Conservation (phyloP, 2,888 invertebrate genomes). For the Trachelus troglodyta region DNA sequence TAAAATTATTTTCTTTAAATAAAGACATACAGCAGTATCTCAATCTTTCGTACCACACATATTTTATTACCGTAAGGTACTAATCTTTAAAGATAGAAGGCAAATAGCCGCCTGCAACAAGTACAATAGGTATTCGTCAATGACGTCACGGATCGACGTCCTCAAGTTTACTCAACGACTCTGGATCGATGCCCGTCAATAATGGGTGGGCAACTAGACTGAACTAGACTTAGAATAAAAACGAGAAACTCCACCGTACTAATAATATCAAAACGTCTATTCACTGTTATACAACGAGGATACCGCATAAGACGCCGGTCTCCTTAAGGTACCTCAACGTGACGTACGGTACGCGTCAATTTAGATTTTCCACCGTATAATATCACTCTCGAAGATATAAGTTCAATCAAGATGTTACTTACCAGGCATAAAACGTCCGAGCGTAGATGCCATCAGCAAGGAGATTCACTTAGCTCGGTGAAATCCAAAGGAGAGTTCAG, state of each 20-base stretch:
- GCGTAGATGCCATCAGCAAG: conserved; percentile 18
- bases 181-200: conserved; percentile 4
- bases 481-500: not conserved
- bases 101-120: conserved; percentile 50
- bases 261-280: not conserved
- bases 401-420: conserved; percentile 3
- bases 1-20: not conserved
- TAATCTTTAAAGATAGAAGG: not conserved
- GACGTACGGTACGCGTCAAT: not conserved
- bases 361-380: not conserved
- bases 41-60: not conserved
- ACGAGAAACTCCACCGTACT: not conserved
- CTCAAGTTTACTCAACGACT: not conserved
- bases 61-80: not conserved
- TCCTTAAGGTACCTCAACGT: not conserved
- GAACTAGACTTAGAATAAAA: not conserved
- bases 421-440: conserved; percentile 13
- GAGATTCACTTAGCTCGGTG: not conserved
- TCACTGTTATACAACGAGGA: not conserved
- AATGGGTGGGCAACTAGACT: not conserved
- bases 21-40: not conserved
- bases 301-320: not conserved
- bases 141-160: conserved; percentile 22
- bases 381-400: not conserved
- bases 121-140: conserved; percentile 38